These are phyloP conservation scores for Chionis minor DNA, from an alignment of 2,113 vertebrate species.

Conservation along the genomic window DNA sequence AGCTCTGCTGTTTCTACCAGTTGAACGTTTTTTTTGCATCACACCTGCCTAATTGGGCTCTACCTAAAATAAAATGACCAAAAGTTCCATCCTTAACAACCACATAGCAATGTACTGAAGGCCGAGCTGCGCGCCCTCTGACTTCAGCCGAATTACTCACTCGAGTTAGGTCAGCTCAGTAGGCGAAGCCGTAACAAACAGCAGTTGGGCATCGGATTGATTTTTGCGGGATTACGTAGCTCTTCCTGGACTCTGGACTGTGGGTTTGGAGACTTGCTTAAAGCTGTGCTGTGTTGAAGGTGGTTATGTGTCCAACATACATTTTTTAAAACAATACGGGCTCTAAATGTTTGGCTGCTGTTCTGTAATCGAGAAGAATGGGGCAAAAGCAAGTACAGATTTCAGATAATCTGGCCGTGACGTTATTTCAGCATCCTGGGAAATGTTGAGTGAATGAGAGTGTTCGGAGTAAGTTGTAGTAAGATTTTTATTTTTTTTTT, in stretches of 20 bases:
- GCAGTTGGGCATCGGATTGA: neutral
- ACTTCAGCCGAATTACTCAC: neutral
- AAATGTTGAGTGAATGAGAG: neutral
- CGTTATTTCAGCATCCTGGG: neutral
- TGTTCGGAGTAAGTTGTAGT: neutral
- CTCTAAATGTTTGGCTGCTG: neutral
- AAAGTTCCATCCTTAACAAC: neutral
- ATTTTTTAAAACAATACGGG: neutral
- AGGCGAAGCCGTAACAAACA: neutral
- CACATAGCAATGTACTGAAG: rapidly evolving
- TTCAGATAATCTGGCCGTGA: neutral
- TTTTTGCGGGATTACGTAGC: neutral
- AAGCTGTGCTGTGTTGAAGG: neutral
- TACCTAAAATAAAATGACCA: neutral
- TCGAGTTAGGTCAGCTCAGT: rapidly evolving
- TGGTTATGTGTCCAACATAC: rapidly evolving
- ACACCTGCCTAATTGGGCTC: neutral
- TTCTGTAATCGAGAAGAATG: neutral
- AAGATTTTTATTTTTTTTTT: neutral
- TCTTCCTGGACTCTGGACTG: rapidly evolving
- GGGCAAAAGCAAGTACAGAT: neutral
- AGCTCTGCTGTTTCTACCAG: neutral
- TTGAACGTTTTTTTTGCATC: neutral
- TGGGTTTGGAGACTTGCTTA: neutral
- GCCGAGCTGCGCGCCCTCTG: neutral